Conservation (phyloP, 2,113 vertebrate species). For the Tichodroma muraria region DNA sequence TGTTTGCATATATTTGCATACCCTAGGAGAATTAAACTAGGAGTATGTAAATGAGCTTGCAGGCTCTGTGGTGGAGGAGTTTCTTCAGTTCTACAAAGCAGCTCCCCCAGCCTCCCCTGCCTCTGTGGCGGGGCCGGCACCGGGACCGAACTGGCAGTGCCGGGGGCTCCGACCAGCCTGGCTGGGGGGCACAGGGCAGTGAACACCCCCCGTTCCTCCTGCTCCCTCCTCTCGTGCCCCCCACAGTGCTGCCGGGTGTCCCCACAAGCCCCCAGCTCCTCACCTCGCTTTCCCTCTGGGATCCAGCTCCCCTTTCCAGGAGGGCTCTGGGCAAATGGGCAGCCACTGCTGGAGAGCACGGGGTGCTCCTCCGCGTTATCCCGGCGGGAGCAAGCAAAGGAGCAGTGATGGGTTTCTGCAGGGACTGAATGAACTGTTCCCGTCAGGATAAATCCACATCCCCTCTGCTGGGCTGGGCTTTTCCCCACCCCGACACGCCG, state of each 20-base stretch:
- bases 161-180: background rate
- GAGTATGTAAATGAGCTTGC: slow-evolving; percentile 96
- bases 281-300: background rate
- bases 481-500: background rate
- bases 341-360: background rate
- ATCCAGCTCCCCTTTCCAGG: background rate
- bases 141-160: background rate
- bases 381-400: background rate
- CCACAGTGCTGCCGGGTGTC: background rate
- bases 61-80: slow-evolving; percentile 61
- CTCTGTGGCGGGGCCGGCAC: background rate
- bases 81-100: slow-evolving; percentile 53
- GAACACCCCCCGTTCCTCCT: background rate
- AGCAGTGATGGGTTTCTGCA: background rate
- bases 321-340: background rate
- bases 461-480: background rate
- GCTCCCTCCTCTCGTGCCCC: background rate
- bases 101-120: slow-evolving; percentile 5
- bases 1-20: slow-evolving; percentile 99
- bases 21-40: slow-evolving; percentile 95
- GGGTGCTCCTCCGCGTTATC: background rate
- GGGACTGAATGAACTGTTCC: background rate
- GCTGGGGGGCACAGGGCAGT: background rate
- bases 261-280: background rate
- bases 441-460: background rate